Base-by-base conservation (phyloP, 2,888 invertebrate genomes). In the Coelogynopora nodosa region DNA sequence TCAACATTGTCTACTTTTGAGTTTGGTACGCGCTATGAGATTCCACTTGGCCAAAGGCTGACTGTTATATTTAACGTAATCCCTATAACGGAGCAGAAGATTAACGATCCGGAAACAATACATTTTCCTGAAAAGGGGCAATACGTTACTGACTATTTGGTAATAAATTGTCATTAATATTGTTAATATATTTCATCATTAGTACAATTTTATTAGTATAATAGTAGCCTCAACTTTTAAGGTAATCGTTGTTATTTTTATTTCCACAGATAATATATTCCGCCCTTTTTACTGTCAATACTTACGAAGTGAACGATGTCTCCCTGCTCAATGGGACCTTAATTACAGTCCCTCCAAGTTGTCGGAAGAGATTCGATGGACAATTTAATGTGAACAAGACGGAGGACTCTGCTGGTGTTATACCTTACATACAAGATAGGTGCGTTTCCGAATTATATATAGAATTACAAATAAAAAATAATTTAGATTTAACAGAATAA, bases 301-400 rank as follows among this genome's bases (percentile, higher is more conserved):
- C n/a, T n/a, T n/a, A n/a, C n/a, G n/a, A n/a, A n/a, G n/a, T n/a
- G n/a, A n/a, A n/a, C n/a, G n/a, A n/a, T n/a, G n/a, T n/a, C n/a
- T n/a, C 29, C 0, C 49, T 84, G 5, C 49, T 84, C 31, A 84
- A 84, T 31, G 18, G 27, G 31, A 84, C 84, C n/a, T n/a, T 84
- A 26, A 67, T 84, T 30, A n/a, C 29, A 0, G 84, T 84, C 18
- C 84, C 84, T 30, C 0, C 29, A 18, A 0, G 1, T n/a, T 84
- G 84, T 29, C 29, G 67, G 27, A 0, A 18, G 10, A 27, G 18
- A n/a, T 84, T 84, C 30, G 5, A 29, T 26, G 84, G 84, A 18
- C 31, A 84, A 31, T 84, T 74, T 26, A 2, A 13, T 23, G 23
- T 5, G 23, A 74, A 74, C 23, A 13, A 26, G 23, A 74, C 74